phyloP scores from a whole-genome alignment of 1,140 invertebrate species.

The Ectropis grisescens region DNA sequence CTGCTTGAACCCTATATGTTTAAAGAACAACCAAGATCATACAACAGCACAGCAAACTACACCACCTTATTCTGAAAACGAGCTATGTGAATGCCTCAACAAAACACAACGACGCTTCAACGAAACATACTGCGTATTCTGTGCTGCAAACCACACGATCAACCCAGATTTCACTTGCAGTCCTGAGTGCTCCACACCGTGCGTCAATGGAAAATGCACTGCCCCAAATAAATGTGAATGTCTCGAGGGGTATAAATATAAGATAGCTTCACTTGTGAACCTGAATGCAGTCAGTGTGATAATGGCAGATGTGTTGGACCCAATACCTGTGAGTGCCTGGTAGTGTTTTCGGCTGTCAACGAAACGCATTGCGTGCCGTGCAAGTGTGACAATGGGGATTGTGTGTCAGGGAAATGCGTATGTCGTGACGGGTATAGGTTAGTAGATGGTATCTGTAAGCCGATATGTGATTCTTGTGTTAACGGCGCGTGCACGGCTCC shows the following conservation, averaged over 20 bases:
- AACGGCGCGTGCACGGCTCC: constrained; percentile 26
- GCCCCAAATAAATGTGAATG: constrained; percentile 25
- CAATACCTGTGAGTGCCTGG: constrained; percentile 15
- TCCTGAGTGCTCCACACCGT: constrained; percentile 36
- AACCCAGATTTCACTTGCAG: constrained; percentile 31
- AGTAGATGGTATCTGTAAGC: constrained; percentile 22
- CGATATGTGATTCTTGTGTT: constrained; percentile 46
- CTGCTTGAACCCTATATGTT: constrained; percentile 56
- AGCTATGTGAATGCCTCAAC: too few relatives aligned
- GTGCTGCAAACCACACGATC: constrained; percentile 20
- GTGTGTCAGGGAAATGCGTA: too few relatives aligned
- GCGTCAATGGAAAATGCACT: constrained; percentile 30
- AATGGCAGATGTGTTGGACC: constrained; percentile 68
- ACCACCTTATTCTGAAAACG: too few relatives aligned
- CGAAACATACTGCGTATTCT: constrained; percentile 33
- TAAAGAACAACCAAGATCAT: constrained; percentile 58
- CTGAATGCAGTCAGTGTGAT: constrained; percentile 55
- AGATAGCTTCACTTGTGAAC: constrained; percentile 33
- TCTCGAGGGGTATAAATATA: constrained; percentile 8
- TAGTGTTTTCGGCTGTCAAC: too few relatives aligned
- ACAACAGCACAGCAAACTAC: constrained; percentile 49
- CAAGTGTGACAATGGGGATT: too few relatives aligned
- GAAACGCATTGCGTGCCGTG: too few relatives aligned
- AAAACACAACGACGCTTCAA: constrained; percentile 15
- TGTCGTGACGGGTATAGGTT: constrained; percentile 19